phyloP scores from a whole-genome alignment of 2,888 invertebrate genomes.

The Tridacna crocea region DNA sequence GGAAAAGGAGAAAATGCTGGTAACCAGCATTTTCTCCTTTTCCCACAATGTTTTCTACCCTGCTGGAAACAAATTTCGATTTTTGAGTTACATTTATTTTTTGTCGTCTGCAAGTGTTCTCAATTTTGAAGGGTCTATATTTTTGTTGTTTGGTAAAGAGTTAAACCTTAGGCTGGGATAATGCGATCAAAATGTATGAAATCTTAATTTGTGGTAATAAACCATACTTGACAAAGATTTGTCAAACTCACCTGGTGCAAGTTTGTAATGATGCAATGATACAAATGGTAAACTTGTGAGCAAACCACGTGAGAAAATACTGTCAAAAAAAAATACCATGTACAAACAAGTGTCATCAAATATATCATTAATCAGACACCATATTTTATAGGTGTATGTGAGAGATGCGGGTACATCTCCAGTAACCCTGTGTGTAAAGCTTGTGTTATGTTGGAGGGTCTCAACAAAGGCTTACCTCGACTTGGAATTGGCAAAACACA shows the following conservation, averaged over 20 bases:
- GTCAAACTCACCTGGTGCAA: background rate
- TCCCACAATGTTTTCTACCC: background rate
- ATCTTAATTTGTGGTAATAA: too few relatives aligned
- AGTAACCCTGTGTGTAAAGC: conserved; percentile 98
- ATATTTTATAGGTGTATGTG: conserved; percentile 86
- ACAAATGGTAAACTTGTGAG: too few relatives aligned
- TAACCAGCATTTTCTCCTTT: background rate
- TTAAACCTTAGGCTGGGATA: too few relatives aligned
- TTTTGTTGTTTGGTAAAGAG: too few relatives aligned
- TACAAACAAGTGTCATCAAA: background rate
- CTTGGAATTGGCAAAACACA: conserved; percentile 83
- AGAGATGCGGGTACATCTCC: conserved; percentile 92
- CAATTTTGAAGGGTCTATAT: too few relatives aligned
- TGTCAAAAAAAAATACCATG: too few relatives aligned
- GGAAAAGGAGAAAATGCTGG: background rate
- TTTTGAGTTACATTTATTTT: too few relatives aligned
- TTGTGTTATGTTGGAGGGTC: conserved; percentile 96
- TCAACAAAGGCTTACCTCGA: conserved; percentile 93
- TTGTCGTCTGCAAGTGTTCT: too few relatives aligned
- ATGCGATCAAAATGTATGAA: too few relatives aligned
- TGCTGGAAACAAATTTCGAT: background rate
- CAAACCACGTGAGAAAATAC: too few relatives aligned
- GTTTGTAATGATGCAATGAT: background rate
- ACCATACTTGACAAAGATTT: background rate
- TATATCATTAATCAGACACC: background rate